Percentiles rank a stretch among this genome's conserved stretches.
These are phyloP conservation scores for Corythaeola cristata DNA, from an alignment of 2,113 vertebrate species.

Conservation along the genomic window DNA sequence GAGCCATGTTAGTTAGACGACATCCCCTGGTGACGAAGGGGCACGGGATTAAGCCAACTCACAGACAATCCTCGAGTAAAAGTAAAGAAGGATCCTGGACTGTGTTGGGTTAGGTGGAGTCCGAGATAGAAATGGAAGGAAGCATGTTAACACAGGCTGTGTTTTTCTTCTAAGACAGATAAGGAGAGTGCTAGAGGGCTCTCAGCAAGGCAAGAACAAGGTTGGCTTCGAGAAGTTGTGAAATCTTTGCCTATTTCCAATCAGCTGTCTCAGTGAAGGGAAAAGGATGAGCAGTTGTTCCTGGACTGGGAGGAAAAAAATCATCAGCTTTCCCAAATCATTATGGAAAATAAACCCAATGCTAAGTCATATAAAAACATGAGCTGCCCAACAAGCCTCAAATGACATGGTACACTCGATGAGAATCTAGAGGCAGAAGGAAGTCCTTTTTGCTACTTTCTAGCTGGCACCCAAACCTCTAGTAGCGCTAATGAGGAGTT, in stretches of 20 bases:
- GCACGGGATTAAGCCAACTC: not conserved
- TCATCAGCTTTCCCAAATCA: not conserved
- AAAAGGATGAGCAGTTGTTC: conserved; percentile 43
- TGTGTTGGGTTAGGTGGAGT: not conserved
- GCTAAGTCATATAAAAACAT: not conserved
- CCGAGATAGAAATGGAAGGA: not conserved
- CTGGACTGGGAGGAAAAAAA: conserved; percentile 3
- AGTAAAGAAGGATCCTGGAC: not conserved
- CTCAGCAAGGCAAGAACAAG: not conserved
- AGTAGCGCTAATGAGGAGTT: not conserved
- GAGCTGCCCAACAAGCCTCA: not conserved
- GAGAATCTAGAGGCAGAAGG: not conserved
- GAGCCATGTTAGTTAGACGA: not conserved
- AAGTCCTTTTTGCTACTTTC: not conserved
- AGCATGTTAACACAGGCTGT: not conserved
- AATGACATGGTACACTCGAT: not conserved
- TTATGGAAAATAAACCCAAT: not conserved
- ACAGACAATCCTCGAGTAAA: not conserved
- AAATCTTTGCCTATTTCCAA: not conserved
- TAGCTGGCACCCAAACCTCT: not conserved
- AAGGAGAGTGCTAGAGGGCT: not conserved
- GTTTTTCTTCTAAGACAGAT: not conserved
- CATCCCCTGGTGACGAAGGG: not conserved
- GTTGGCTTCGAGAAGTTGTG: not conserved
- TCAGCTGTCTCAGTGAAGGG: not conserved